Percentiles rank a stretch among this genome's conserved stretches.
phyloP scores from a whole-genome alignment of 2,797 vertebrate genomes.

The Pangasius sanitwongsei region DNA sequence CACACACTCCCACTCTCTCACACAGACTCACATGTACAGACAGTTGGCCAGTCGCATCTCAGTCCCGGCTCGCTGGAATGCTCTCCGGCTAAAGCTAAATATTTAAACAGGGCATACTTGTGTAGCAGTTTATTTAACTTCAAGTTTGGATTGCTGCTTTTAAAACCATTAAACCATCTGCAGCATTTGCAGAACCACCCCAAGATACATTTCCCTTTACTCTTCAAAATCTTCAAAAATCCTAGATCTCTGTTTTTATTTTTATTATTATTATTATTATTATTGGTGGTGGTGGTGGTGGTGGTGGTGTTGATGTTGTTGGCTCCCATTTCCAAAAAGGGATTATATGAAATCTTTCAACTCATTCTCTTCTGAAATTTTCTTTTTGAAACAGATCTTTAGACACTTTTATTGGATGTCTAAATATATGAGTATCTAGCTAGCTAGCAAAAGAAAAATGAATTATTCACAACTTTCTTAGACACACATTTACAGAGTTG shows the following conservation, averaged over 20 bases:
- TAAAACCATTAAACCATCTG: conserved; percentile 58
- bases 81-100: conserved; percentile 67
- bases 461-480: not conserved
- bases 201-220: conserved; percentile 14
- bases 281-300: not conserved
- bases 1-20: not conserved
- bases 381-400: not conserved
- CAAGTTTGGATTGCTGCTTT: conserved; percentile 59
- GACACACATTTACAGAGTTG: not conserved
- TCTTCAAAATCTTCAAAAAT: not conserved
- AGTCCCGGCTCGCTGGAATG: conserved; percentile 53
- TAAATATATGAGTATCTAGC: not conserved
- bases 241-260: not conserved
- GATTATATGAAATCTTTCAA: not conserved
- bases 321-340: not conserved
- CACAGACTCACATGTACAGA: not conserved
- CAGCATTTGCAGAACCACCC: conserved; percentile 52
- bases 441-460: not conserved
- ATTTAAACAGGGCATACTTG: conserved; percentile 72
- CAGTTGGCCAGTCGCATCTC: conserved; percentile 43
- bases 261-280: not conserved
- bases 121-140: conserved; percentile 71
- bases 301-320: not conserved
- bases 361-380: not conserved
- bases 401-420: not conserved